Evolutionary conservation across 2,888 invertebrate species (phyloP).

Genomic region (Rhabditophanes sp.): DNA sequence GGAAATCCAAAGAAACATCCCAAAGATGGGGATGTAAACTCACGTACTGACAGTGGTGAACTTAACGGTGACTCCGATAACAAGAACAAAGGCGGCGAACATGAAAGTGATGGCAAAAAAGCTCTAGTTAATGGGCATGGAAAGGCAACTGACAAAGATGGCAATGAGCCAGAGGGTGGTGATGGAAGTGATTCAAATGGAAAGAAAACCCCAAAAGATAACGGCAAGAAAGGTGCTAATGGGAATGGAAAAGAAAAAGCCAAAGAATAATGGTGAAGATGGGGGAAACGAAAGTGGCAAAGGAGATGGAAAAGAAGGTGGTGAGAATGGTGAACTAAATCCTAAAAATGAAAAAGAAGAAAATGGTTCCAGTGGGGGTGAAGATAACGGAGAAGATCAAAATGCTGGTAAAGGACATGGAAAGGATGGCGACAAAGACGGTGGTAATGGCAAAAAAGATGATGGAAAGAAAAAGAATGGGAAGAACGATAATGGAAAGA

Average conservation of each 20-base stretch:
- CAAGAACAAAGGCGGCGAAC: slow-evolving; percentile 1
- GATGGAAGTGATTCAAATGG: neutral
- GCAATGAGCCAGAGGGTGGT: too few species aligned
- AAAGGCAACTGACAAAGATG: too few species aligned
- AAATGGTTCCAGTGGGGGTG: neutral
- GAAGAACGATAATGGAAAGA: neutral
- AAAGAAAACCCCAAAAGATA: neutral
- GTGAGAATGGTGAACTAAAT: slow-evolving; percentile 1
- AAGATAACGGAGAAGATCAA: neutral
- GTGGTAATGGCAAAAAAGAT: slow-evolving; percentile 1
- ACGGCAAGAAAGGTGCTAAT: slow-evolving; percentile 1
- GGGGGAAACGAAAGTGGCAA: slow-evolving; percentile 1
- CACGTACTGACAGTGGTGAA: too few species aligned
- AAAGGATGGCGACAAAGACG: neutral
- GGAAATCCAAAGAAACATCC: too few species aligned
- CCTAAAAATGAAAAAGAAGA: slow-evolving; percentile 5
- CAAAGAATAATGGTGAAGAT: neutral
- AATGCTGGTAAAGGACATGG: slow-evolving; percentile 1
- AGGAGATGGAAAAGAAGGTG: slow-evolving; percentile 4
- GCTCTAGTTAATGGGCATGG: too few species aligned
- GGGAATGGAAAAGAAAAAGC: slow-evolving; percentile 1
- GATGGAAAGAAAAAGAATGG: slow-evolving; percentile 4
- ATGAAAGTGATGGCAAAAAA: slow-evolving; percentile 1
- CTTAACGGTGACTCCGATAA: neutral
- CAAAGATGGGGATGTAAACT: too few species aligned